These are phyloP conservation scores for Drosophila ercepeae DNA, from an alignment of 1,140 invertebrate species.

Conservation along the genomic window DNA sequence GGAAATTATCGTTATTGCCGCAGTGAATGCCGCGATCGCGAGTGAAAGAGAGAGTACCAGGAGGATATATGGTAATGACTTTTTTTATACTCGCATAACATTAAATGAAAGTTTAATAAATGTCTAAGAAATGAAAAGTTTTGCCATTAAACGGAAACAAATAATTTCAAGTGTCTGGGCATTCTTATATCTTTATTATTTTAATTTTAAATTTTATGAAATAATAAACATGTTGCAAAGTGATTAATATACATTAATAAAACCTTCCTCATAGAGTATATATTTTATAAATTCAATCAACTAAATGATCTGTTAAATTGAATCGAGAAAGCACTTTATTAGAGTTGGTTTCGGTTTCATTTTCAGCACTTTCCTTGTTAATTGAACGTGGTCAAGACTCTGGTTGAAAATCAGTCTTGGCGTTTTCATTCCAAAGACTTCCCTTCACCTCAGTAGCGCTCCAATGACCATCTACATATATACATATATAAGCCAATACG, in stretches of 20 bases:
- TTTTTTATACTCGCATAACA: slow-evolving; percentile 21
- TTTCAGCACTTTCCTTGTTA: slow-evolving; percentile 59
- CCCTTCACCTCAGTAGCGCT: slow-evolving; percentile 43
- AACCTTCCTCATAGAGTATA: too few species aligned
- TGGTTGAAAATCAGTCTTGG: slow-evolving; percentile 3
- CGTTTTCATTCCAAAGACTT: slow-evolving; percentile 29
- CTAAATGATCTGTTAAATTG: slow-evolving; percentile 13
- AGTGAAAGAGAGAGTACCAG: slow-evolving; percentile 34
- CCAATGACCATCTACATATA: slow-evolving; percentile 32
- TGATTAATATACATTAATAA: too few species aligned
- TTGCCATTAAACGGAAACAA: not conserved
- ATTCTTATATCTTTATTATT: too few species aligned
- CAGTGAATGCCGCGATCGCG: slow-evolving; percentile 31
- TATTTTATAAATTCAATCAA: not conserved
- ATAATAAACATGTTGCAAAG: too few species aligned
- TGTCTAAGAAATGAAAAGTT: slow-evolving; percentile 3
- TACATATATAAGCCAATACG: slow-evolving; percentile 5
- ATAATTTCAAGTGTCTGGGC: too few species aligned
- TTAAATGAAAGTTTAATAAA: slow-evolving; percentile 35
- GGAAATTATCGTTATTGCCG: slow-evolving; percentile 76
- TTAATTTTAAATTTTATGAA: too few species aligned
- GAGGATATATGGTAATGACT: slow-evolving; percentile 12
- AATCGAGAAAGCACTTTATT: slow-evolving; percentile 9
- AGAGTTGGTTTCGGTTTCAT: slow-evolving; percentile 51
- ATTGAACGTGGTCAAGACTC: slow-evolving; percentile 58